Evolutionary conservation across 2,888 invertebrate genomes (phyloP).

Genomic region (Tenthredo scrophulariae): DNA sequence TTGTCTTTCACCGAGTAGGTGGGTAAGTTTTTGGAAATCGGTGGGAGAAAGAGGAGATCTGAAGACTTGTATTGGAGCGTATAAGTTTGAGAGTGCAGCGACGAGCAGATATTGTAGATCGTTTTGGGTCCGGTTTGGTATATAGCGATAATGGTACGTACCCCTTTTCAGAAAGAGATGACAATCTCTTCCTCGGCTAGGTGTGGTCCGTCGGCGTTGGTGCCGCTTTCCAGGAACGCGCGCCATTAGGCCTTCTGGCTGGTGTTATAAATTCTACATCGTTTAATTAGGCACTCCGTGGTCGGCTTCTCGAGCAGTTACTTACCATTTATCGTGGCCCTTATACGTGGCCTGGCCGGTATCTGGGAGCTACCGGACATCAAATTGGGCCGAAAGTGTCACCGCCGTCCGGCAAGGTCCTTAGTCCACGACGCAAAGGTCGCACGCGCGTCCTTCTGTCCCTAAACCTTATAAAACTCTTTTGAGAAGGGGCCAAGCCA

Average conservation of each 20-base stretch:
- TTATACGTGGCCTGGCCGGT: constrained; percentile 69
- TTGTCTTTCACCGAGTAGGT: background rate
- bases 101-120: constrained; percentile 20
- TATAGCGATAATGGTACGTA: constrained; percentile 49
- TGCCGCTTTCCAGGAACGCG: constrained; percentile 77
- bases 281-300: constrained; percentile 77
- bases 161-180: constrained; percentile 65
- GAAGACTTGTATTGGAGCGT: background rate
- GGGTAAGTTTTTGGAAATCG: background rate
- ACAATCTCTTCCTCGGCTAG: constrained; percentile 74
- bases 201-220: constrained; percentile 76
- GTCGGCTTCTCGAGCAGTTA: constrained; percentile 65
- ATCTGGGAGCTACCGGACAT: constrained; percentile 72
- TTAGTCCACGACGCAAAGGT: constrained; percentile 57
- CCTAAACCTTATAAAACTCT: background rate
- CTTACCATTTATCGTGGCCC: constrained; percentile 70
- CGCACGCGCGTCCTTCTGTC: constrained; percentile 50
- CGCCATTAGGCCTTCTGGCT: constrained; percentile 77
- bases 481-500: constrained; percentile 7
- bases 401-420: constrained; percentile 47
- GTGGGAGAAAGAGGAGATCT: background rate
- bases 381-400: constrained; percentile 72
- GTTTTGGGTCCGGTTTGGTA: constrained; percentile 25
- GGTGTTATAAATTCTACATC: constrained; percentile 79
- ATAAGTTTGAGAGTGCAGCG: background rate